Base-by-base conservation (phyloP, 2,797 vertebrate genomes). In the Chaunax sp. region DNA sequence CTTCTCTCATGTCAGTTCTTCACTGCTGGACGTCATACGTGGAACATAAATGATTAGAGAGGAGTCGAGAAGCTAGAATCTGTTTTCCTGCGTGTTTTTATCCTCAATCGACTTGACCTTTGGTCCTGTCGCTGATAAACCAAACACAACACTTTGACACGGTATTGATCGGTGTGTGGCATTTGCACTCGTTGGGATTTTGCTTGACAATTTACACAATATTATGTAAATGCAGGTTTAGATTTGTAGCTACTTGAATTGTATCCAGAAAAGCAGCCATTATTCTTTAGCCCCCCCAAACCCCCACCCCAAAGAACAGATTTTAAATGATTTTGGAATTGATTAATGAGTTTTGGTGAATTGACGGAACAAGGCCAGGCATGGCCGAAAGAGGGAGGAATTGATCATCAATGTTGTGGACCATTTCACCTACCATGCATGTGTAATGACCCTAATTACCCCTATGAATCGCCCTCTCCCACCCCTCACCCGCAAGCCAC, bases 371-470 rank as follows among this genome's bases (percentile, higher is more conserved):
- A 18, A 23, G n/a, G 52, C 6, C 30, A 20, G n/a, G n/a, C n/a
- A n/a, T 4, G 13, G 52, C 54, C 25, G 38, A 26, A 37, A 61
- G 22, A 46, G 43, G 64, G 45, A 53, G 60, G 66, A 71, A 77
- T 75, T 77, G 82, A 86, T 88, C 59, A 26, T 62, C 53, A 18
- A 14, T 59, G 76, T 75, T 57, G 63, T 60, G 28, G 69, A 69
- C 49, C 81, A 87, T 86, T 87, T 83, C 72, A 65, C 76, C 35
- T 16, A 26, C 60, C 73, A 54, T 78, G 77, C 81, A 84, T 80
- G 82, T 86, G 78, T 87, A 86, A 87, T 82, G 85, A 83, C 56
- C 75, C 80, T 73, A 75, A 86, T 86, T 85, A 87, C 64, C 65
- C 56, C 44, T 54, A 47, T 45, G 11, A 75, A 64, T 64, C 15